phyloP scores from a whole-genome alignment of 1,140 invertebrate genomes.

The Campoletis sonorensis region DNA sequence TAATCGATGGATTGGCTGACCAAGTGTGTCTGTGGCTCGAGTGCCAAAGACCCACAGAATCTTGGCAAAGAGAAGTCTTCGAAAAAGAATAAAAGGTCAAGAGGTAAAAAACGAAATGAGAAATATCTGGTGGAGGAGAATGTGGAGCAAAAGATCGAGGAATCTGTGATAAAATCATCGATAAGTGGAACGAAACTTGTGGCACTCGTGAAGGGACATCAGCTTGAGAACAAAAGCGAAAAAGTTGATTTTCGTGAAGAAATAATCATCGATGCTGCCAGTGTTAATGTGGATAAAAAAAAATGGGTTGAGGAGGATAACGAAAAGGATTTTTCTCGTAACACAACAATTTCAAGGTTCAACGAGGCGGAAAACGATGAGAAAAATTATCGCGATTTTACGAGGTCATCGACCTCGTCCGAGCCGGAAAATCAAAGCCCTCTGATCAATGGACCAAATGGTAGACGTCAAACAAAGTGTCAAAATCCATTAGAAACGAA shows the following conservation, averaged over 20 bases:
- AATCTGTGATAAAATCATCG: conserved; percentile 31
- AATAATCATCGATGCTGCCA: neutral
- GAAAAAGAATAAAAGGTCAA: conserved; percentile 35
- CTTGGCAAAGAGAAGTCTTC: conserved; percentile 22
- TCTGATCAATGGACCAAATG: neutral
- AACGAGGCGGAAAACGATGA: conserved; percentile 17
- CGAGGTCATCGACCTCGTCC: conserved; percentile 17
- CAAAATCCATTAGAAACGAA: neutral
- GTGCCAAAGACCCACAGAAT: conserved; percentile 16
- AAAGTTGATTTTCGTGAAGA: conserved; percentile 1
- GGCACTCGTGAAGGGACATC: conserved; percentile 26
- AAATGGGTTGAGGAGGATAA: neutral
- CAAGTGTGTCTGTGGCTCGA: conserved; percentile 53
- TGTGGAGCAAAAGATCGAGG: neutral
- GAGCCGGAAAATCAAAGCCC: neutral
- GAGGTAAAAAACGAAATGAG: conserved; percentile 38
- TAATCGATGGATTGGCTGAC: conserved; percentile 52
- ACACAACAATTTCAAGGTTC: neutral
- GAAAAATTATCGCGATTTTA: neutral
- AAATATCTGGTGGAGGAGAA: conserved; percentile 28
- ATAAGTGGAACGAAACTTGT: conserved; percentile 13
- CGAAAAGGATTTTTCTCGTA: neutral
- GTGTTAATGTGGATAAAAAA: neutral
- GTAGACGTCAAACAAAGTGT: neutral
- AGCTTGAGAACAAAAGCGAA: neutral